A percentile compares a stretch with the other conserved stretches of the same genome.
Evolutionary conservation across 2,113 vertebrate species (phyloP).

Genomic region (Mustela lutreola): DNA sequence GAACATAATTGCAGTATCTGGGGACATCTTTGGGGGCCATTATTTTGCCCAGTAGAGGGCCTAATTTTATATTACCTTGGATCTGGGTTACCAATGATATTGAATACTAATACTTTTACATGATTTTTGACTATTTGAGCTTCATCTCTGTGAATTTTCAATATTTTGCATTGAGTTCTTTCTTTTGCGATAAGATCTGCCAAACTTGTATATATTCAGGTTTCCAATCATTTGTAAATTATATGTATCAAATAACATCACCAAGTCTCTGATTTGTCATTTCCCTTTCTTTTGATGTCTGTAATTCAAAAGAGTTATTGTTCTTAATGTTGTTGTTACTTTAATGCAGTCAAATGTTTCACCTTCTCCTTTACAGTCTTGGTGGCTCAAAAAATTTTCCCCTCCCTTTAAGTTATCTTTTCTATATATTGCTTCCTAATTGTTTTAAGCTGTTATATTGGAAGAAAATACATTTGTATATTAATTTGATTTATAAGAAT

Average conservation of each 20-base stretch:
- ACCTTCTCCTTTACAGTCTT: neutral
- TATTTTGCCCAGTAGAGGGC: neutral
- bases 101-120: neutral
- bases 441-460: neutral
- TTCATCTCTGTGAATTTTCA: neutral
- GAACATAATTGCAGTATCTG: neutral
- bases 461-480: slow-evolving; percentile 23
- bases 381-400: neutral
- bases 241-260: neutral
- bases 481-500: neutral
- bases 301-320: neutral
- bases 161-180: neutral
- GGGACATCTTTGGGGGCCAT: neutral
- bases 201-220: neutral
- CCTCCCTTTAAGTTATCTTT: neutral
- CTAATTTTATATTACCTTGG: neutral
- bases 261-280: neutral
- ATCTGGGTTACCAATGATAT: neutral
- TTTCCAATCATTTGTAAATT: neutral
- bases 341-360: neutral
- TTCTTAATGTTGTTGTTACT: neutral
- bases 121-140: neutral
- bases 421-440: neutral
- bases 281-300: neutral
- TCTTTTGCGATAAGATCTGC: neutral